phyloP scores from a whole-genome alignment of 2,113 vertebrate species.

The Psittacus erithacus region DNA sequence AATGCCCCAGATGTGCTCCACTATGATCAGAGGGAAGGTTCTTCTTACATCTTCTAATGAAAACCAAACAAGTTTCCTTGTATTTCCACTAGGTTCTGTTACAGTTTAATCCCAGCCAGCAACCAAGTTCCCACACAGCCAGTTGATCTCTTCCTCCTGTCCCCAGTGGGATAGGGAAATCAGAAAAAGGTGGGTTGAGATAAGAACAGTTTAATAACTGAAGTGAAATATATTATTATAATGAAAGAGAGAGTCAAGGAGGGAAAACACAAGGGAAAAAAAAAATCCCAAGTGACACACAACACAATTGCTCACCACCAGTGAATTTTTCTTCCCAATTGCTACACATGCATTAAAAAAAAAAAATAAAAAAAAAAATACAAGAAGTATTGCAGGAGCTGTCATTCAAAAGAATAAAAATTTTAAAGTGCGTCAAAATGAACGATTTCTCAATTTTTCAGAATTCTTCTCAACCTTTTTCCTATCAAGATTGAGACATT shows the following conservation, averaged over 20 bases:
- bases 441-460: not conserved
- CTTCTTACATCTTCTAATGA: not conserved
- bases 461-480: not conserved
- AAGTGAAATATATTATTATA: not conserved
- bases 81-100: not conserved
- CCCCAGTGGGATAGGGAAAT: not conserved
- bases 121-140: not conserved
- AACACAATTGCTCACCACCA: not conserved
- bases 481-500: not conserved
- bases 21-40: not conserved
- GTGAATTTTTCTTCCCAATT: not conserved
- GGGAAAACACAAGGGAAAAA: not conserved
- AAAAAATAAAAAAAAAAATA: not conserved
- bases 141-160: not conserved
- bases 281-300: not conserved
- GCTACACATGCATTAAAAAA: not conserved
- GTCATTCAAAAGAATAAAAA: not conserved
- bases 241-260: not conserved
- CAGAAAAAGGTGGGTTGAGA: not conserved
- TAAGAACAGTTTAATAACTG: not conserved
- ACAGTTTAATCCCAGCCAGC: not conserved
- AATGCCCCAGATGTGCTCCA: not conserved
- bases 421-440: not conserved
- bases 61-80: not conserved
- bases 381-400: not conserved